phyloP scores from a whole-genome alignment of 2,113 vertebrate species.

The Aptenodytes forsteri region DNA sequence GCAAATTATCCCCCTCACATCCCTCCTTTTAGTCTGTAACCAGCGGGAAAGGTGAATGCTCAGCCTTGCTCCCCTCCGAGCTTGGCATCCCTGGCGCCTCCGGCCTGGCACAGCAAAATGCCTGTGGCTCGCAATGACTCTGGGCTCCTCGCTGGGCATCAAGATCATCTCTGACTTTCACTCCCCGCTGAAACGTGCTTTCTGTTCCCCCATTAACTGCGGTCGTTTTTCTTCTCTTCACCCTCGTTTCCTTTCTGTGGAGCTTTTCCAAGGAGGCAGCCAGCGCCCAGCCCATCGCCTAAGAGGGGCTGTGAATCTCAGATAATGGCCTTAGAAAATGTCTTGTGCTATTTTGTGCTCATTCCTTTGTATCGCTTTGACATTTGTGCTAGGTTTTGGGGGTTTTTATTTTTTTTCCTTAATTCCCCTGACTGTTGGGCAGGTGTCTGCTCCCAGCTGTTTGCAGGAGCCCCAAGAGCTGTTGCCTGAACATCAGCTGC shows the following conservation, averaged over 20 bases:
- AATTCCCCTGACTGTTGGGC: background rate
- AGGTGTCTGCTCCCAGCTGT: background rate
- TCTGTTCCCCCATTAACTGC: rapidly evolving
- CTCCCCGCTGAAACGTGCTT: rapidly evolving
- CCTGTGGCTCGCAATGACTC: rapidly evolving
- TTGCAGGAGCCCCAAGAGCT: background rate
- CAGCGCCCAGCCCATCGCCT: rapidly evolving
- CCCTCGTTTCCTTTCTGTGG: background rate
- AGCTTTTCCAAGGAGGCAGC: background rate
- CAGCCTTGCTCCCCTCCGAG: background rate
- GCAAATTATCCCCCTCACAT: background rate
- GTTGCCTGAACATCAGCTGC: background rate
- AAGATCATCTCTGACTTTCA: background rate
- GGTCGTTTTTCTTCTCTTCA: background rate
- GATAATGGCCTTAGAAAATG: background rate
- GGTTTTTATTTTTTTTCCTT: background rate
- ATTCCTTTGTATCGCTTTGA: background rate
- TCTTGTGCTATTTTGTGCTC: background rate
- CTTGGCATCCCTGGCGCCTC: rapidly evolving
- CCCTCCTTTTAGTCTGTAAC: background rate
- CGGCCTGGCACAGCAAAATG: rapidly evolving
- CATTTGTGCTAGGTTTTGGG: background rate
- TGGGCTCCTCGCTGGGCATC: background rate
- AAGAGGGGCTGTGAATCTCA: background rate
- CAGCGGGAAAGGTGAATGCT: rapidly evolving